Base-by-base conservation (phyloP, 2,113 vertebrate species). In the Sisor rabdophorus region DNA sequence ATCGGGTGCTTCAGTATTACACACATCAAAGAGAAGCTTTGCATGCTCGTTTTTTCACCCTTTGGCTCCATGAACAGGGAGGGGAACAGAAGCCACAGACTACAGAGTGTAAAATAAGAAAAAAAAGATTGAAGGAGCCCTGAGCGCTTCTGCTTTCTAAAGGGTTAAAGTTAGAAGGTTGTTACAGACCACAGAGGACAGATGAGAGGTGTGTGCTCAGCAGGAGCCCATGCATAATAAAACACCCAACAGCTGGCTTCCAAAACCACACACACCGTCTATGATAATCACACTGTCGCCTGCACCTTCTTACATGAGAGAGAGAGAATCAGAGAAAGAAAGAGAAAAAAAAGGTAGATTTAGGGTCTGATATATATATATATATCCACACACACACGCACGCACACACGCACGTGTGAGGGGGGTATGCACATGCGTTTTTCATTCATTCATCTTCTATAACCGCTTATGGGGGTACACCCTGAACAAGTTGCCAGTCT, bases 221-320 rank as follows among this genome's bases (percentile, higher is more conserved):
- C 48, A 44, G 73, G 73, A 24, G 20, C 55, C 59, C 68, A 82
- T 82, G 60, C 68, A 79, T 82, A 72, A 82, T 79, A 79, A 52
- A 79, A 68, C 73, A 72, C 77, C 60, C 47, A 53, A 13, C 73
- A 73, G 77, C 80, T 79, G 80, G 73, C 70, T 68, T 52, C 28
- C 75, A 40, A n/a, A 50, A 6, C 40, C 56, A 28, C 53, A 50
- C 75, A 59, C 64, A 47, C 22, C 65, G n/a, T 22, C 64, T 76
- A 40, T 30, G 30, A 50, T 64, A 55, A 55, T 48, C 32, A 68
- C 20, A 50, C 50, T 50, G 44, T 7, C 3, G 12, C 20, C 20
- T 56, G 53, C 32, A 12, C 36, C 20, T 19, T 22, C 17, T 11
- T 20, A 47, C 1, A 40, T 60, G 58, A 60, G 58, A 17, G 15